These are phyloP conservation scores for Formica exsecta DNA, from an alignment of 1,140 invertebrate genomes.

Conservation along the genomic window DNA sequence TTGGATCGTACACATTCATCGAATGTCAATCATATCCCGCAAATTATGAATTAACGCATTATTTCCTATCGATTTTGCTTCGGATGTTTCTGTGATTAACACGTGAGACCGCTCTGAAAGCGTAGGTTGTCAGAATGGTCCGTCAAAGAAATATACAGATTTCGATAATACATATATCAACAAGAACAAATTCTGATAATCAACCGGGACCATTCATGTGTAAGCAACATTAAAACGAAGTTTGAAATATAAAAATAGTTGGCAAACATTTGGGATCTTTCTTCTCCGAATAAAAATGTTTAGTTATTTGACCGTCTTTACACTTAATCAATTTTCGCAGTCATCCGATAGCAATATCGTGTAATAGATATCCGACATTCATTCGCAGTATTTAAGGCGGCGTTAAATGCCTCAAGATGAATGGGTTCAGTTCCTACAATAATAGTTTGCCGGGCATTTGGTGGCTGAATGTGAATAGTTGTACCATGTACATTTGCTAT, in stretches of 20 bases:
- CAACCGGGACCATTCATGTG: constrained; percentile 31
- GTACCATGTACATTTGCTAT: constrained; percentile 77
- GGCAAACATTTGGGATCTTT: not conserved
- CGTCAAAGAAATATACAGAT: constrained; percentile 4
- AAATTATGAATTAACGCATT: constrained; percentile 54
- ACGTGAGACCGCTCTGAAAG: not conserved
- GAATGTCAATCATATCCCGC: constrained; percentile 26
- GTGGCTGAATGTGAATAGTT: constrained; percentile 77
- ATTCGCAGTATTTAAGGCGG: constrained; percentile 73
- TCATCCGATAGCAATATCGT: constrained; percentile 60
- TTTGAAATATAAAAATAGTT: constrained; percentile 23
- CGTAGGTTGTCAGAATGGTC: constrained; percentile 25
- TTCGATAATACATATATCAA: not conserved
- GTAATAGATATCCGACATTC: constrained; percentile 47
- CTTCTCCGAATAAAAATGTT: not conserved
- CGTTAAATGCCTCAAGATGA: constrained; percentile 74
- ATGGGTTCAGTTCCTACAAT: constrained; percentile 82
- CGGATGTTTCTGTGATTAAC: constrained; percentile 60
- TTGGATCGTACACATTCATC: constrained; percentile 41
- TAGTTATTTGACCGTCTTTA: not conserved
- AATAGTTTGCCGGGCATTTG: constrained; percentile 77
- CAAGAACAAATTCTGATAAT: constrained; percentile 42
- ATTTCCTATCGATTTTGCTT: constrained; percentile 43
- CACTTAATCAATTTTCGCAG: constrained; percentile 30
- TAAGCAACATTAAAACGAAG: constrained; percentile 12